phyloP scores from a whole-genome alignment of 2,113 vertebrate genomes.

The Entomyzon cyanotis region DNA sequence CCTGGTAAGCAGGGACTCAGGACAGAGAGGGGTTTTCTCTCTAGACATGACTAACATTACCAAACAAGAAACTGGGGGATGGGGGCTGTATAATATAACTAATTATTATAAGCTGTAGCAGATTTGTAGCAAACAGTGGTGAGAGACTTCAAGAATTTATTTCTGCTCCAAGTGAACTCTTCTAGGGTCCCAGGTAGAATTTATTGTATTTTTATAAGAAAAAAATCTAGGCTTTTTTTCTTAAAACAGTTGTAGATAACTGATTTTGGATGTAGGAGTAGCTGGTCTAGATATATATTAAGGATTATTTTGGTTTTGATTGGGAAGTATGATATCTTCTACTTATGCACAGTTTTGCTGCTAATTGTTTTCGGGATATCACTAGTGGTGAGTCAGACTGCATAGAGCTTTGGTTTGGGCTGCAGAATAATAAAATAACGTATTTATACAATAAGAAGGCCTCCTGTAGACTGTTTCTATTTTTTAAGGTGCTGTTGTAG shows the following conservation, averaged over 20 bases:
- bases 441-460: neutral
- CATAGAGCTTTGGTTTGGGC: neutral
- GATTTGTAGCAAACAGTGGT: neutral
- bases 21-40: neutral
- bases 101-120: neutral
- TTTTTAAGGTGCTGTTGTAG: neutral
- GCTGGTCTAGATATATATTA: neutral
- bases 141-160: neutral
- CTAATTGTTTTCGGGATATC: neutral
- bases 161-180: neutral
- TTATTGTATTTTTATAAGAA: neutral
- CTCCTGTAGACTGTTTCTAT: neutral
- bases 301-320: neutral
- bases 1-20: neutral
- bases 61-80: neutral
- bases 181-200: neutral
- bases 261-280: neutral
- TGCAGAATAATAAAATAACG: neutral
- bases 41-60: neutral
- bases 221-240: neutral
- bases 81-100: neutral
- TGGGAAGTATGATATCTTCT: neutral
- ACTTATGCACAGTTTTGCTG: neutral
- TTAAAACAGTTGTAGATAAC: neutral
- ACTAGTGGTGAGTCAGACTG: neutral